Evolutionary conservation across 2,888 invertebrate species (phyloP).

Genomic region (Synanthedon myopaeformis): DNA sequence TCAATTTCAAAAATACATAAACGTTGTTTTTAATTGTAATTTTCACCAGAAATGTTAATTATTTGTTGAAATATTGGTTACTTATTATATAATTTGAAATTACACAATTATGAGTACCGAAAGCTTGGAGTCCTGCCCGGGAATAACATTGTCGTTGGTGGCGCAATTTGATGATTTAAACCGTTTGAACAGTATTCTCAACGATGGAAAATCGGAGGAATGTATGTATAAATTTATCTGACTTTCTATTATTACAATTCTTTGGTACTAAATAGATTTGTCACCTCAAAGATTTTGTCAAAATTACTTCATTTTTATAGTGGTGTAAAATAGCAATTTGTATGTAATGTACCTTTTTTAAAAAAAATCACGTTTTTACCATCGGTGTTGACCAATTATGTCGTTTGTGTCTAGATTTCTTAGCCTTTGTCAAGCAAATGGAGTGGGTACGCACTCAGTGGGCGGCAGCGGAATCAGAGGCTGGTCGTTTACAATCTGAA

Average conservation of each 20-base stretch:
- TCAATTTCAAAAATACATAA: neutral
- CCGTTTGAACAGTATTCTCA: slow-evolving; percentile 73
- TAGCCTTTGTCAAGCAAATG: slow-evolving; percentile 78
- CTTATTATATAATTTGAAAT: slow-evolving; percentile 9
- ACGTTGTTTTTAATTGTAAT: slow-evolving; percentile 2
- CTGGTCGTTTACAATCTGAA: slow-evolving; percentile 77
- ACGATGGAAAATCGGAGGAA: slow-evolving; percentile 77
- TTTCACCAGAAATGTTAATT: slow-evolving; percentile 3
- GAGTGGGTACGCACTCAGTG: slow-evolving; percentile 79
- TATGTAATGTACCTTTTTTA: neutral
- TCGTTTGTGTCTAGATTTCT: slow-evolving; percentile 71
- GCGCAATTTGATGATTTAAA: slow-evolving; percentile 81
- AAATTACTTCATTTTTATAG: slow-evolving; percentile 1
- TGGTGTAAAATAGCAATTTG: neutral
- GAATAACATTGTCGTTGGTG: slow-evolving; percentile 69
- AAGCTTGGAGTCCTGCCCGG: slow-evolving; percentile 46
- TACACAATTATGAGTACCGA: slow-evolving; percentile 50
- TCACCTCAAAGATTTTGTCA: too few species aligned
- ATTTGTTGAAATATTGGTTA: slow-evolving; percentile 4
- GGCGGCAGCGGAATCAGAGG: slow-evolving; percentile 77
- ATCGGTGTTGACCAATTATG: neutral
- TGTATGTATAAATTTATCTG: slow-evolving; percentile 53
- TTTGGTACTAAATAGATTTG: too few species aligned
- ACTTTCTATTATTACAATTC: too few species aligned
- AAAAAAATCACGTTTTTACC: slow-evolving; percentile 1